Percentiles rank a stretch among this genome's conserved stretches.
Conservation (phyloP, 2,888 invertebrate species). For the Trichacis sp. region DNA sequence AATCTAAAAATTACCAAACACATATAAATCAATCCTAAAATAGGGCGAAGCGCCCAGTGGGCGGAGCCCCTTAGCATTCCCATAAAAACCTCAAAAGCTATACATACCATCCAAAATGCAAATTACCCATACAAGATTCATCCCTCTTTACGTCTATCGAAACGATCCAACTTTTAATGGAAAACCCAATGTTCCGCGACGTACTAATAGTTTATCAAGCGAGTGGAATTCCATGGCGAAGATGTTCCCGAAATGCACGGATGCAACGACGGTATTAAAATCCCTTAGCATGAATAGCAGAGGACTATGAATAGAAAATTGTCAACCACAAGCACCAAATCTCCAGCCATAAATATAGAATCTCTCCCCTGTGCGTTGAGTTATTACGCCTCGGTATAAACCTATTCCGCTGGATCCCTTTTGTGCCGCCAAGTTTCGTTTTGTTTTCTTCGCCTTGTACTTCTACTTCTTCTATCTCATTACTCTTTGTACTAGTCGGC, state of each 20-base stretch:
- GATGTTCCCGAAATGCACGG: not conserved
- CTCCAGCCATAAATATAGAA: conserved; percentile 22
- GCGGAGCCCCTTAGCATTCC: too few species aligned
- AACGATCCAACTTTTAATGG: too few species aligned
- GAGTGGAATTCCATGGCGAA: too few species aligned
- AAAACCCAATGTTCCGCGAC: too few species aligned
- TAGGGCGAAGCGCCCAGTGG: too few species aligned
- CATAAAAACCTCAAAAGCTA: too few species aligned
- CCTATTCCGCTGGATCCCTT: conserved; percentile 1
- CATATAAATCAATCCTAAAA: too few species aligned
- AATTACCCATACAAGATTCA: too few species aligned
- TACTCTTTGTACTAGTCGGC: not conserved
- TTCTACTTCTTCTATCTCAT: not conserved
- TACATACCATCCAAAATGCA: too few species aligned
- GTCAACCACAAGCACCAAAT: conserved; percentile 9
- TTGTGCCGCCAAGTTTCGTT: not conserved
- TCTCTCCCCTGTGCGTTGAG: not conserved
- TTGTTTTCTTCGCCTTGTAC: not conserved
- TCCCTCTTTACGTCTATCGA: not conserved
- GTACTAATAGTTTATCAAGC: too few species aligned
- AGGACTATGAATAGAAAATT: conserved; percentile 29
- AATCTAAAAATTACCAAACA: too few species aligned
- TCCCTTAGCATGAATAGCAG: conserved; percentile 27
- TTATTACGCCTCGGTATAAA: conserved; percentile 6
- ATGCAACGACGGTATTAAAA: not conserved